Evolutionary conservation across 1,140 invertebrate species (phyloP), one percentile per base, ranked within the genome.

Genomic region (Neodiprion lecontei): DNA sequence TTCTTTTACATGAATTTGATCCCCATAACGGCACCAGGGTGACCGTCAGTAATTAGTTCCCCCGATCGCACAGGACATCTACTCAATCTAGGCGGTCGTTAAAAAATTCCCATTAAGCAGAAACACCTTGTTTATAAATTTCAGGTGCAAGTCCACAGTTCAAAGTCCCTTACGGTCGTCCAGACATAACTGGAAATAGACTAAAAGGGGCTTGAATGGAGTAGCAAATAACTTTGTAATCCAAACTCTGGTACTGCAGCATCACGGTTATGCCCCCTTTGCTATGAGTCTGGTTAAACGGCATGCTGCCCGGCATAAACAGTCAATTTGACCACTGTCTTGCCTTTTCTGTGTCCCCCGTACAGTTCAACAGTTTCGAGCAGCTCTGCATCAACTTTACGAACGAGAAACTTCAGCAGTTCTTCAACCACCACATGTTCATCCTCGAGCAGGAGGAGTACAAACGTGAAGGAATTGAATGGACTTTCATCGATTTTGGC

Each of bases 391-490:
- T 95, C 90, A 94, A 94, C 89, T 94, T 93, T 88, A 93, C 92
- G 83, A 94, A 94, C 85, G 92, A 94, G 86, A 91, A 93, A 80
- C 89, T 93, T 72, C 92, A 93, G 81, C 92, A 93, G 81, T 93
- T 93, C 90, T 93, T 93, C 91, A 93, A 93, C 84, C 92, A 93
- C 78, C 92, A 93, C 88, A 94, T 93, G 92, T 93, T 93, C 85
- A 92, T 93, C 69, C 90, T 93, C 80, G 92, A 94, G 83, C 92
- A 93, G 87, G 92, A 92, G 86, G 93, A 94, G 78, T 94, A 94
- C 88, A 92, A 92, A 79, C 89, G 91, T 74, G 92, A 93, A 83
- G 91, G 90, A 72, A 93, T 93, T 87, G 90, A 92, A 67, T 93
- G 93, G 93, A 90, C 90, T 74, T 93, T 94, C 86, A 93, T 94